Conservation (phyloP, 2,888 invertebrate species). For the Cheilosia grossa region DNA sequence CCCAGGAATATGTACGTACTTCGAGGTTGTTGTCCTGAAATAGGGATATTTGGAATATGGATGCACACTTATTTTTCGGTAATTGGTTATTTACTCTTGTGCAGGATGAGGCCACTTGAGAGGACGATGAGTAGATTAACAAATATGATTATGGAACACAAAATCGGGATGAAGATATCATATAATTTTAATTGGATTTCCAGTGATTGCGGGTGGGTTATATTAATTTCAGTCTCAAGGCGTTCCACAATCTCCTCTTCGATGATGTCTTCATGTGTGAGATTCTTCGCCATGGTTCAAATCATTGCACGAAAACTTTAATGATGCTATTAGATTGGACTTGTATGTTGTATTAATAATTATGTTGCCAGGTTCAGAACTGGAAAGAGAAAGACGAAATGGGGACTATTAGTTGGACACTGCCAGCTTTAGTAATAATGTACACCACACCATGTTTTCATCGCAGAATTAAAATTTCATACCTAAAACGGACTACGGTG, state of each 20-base stretch:
- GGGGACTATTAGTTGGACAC: too few species aligned
- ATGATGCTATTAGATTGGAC: neutral
- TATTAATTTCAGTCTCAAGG: constrained; percentile 67
- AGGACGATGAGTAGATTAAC: constrained; percentile 87
- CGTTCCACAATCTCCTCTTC: constrained; percentile 62
- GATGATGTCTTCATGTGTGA: constrained; percentile 21
- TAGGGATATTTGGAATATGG: neutral
- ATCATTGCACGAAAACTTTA: neutral
- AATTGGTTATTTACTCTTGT: constrained; percentile 84
- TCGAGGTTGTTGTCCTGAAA: constrained; percentile 85
- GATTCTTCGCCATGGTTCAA: neutral
- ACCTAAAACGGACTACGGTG: too few species aligned
- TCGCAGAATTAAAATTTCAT: too few species aligned
- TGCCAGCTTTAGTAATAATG: too few species aligned
- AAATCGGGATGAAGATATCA: constrained; percentile 84
- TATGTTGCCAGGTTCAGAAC: neutral
- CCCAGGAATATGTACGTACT: constrained; percentile 87
- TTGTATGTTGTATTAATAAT: neutral
- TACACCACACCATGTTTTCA: too few species aligned
- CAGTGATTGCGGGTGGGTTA: constrained; percentile 63
- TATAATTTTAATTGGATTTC: constrained; percentile 84
- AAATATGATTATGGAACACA: constrained; percentile 85
- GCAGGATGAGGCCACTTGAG: constrained; percentile 87
- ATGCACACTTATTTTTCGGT: neutral
- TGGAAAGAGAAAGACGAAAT: neutral